Evolutionary conservation across 2,113 vertebrate genomes (phyloP), one percentile per base, ranked within the genome.

Genomic region (Micronycteris hirsuta): DNA sequence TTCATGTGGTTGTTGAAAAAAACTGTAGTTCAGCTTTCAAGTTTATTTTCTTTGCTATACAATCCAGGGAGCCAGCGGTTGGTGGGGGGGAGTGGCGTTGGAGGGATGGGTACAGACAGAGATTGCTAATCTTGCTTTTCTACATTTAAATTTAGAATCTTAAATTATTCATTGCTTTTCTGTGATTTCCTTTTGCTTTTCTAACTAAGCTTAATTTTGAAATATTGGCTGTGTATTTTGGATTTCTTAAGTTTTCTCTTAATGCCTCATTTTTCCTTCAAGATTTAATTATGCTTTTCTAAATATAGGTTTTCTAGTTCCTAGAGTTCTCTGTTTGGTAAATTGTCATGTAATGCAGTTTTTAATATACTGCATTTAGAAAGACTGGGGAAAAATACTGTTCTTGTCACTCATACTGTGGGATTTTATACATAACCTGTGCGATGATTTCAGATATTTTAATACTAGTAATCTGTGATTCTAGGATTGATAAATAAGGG

Each of bases 181-280:
- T 56, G 3, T 91, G 45, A 71, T 92, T 93, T 9, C 7, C 8
- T 80, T 67, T 91, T 94, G 63, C 47, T 78, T 93, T 84, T 68
- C 19, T 90, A 81, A 81, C 52, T 15, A 47, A 86, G 24, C 85
- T 61, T 73, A 87, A 86, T 93, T 95, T 91, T n/a, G 83, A 96
- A 94, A 43, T 52, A 85, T 52, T 19, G 86, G 45, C 13, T 81
- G 14, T 92, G 19, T 80, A 61, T 81, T 73, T 76, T 88, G 20
- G 2, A 41, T 93, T 91, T 93, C 83, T 94, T 19, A 78, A 76
- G 20, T 67, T 81, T 86, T 81, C 54, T 90, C 78, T 81, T 94
- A 61, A 54, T 47, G 12, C 36, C n/a, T 94, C 41, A 11, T 41
- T 95, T 89, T 94, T 86, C 56, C 58, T 68, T 80, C 26, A 43